These are phyloP conservation scores for Chlorops oryzae DNA, from an alignment of 1,140 invertebrate species.

Conservation along the genomic window DNA sequence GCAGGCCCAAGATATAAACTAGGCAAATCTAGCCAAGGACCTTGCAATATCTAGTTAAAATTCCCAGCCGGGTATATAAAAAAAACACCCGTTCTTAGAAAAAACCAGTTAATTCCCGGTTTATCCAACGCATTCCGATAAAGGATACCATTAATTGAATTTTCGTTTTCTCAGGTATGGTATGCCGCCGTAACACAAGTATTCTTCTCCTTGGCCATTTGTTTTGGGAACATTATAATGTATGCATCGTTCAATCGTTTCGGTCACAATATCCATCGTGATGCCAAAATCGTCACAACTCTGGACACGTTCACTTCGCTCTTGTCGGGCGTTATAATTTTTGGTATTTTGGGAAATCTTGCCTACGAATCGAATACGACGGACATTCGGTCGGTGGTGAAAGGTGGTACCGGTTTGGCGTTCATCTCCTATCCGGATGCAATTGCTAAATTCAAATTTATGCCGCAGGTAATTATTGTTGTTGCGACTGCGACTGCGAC, in stretches of 20 bases:
- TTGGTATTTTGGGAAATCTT: constrained; percentile 69
- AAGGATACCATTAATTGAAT: too few relatives aligned
- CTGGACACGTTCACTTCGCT: constrained; percentile 70
- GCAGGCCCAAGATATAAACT: too few relatives aligned
- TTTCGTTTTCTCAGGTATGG: constrained; percentile 61
- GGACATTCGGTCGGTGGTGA: constrained; percentile 54
- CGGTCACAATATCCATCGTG: constrained; percentile 73
- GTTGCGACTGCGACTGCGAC: too few relatives aligned
- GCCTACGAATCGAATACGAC: constrained; percentile 55
- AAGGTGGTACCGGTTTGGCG: constrained; percentile 68
- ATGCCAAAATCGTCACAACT: constrained; percentile 65
- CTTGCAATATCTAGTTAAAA: too few relatives aligned
- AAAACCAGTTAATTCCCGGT: too few relatives aligned
- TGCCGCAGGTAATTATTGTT: constrained; percentile 66
- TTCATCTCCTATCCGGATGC: constrained; percentile 87
- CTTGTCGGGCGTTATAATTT: constrained; percentile 73
- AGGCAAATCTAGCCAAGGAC: too few relatives aligned
- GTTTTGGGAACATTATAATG: constrained; percentile 71
- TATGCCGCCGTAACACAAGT: constrained; percentile 76
- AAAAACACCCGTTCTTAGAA: too few relatives aligned
- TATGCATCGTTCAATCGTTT: constrained; percentile 81
- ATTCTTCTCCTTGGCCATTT: constrained; percentile 75
- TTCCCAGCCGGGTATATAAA: too few relatives aligned
- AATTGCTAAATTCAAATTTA: constrained; percentile 69
- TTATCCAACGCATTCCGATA: too few relatives aligned